These are phyloP conservation scores for Dasypogon diadema DNA, from an alignment of 2,888 invertebrate genomes.

Conservation along the genomic window DNA sequence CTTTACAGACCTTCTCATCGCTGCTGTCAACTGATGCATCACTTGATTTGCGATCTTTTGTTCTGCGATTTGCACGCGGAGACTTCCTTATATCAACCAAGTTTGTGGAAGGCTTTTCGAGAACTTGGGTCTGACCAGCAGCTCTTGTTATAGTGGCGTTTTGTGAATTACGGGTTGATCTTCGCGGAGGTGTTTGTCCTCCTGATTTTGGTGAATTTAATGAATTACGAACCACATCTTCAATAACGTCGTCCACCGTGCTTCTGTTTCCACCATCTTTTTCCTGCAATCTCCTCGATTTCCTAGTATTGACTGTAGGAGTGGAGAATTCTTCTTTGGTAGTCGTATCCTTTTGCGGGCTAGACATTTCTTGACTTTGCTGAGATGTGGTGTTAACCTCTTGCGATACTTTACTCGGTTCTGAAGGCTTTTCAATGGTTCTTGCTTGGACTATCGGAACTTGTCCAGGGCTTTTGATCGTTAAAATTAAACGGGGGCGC, in stretches of 20 bases:
- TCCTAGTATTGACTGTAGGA: constrained; percentile 75
- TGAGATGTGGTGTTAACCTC: constrained; percentile 60
- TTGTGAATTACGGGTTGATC: constrained; percentile 68
- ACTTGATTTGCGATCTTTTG: constrained; percentile 75
- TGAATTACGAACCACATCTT: constrained; percentile 85
- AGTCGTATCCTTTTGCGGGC: constrained; percentile 64
- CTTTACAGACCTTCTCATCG: constrained; percentile 70
- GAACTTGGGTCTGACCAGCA: constrained; percentile 21
- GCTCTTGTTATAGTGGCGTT: constrained; percentile 61
- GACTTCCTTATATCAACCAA: constrained; percentile 72
- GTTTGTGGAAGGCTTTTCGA: constrained; percentile 10
- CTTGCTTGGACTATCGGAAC: constrained; percentile 60
- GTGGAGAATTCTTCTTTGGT: constrained; percentile 67
- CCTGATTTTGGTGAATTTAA: constrained; percentile 65
- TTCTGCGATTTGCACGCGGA: constrained; percentile 74
- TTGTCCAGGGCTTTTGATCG: constrained; percentile 78
- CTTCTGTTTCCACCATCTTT: constrained; percentile 78
- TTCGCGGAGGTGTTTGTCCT: constrained; percentile 66
- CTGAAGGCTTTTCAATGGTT: constrained; percentile 58
- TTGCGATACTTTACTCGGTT: constrained; percentile 55
- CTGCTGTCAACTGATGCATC: constrained; percentile 76
- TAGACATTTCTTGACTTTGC: constrained; percentile 52
- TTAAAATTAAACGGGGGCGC: constrained; percentile 82
- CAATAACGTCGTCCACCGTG: constrained; percentile 89
- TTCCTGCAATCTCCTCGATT: constrained; percentile 84